These are phyloP conservation scores for Drosophila burlai DNA, from an alignment of 1,140 invertebrate genomes.

Conservation along the genomic window DNA sequence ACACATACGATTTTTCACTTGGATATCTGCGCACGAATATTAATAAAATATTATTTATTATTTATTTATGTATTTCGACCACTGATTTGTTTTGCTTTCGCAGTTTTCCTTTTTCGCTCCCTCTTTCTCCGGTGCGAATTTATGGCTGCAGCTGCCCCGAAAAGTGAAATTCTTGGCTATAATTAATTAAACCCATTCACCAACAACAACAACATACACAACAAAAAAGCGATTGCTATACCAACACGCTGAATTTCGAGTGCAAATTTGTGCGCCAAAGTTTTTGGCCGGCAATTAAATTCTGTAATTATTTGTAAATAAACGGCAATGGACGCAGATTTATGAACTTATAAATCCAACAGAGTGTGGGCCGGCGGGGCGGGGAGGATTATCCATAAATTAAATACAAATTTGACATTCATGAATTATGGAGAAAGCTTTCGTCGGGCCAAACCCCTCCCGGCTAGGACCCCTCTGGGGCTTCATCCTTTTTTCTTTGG, in stretches of 20 bases:
- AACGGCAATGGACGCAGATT: conserved; percentile 47
- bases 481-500: conserved; percentile 12
- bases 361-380: neutral
- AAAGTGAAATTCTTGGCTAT: conserved; percentile 46
- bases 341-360: conserved; percentile 50
- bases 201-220: conserved; percentile 19
- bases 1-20: conserved; percentile 29
- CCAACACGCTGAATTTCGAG: conserved; percentile 25
- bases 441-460: neutral
- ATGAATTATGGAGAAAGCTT: conserved; percentile 39
- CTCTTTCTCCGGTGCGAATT: conserved; percentile 53
- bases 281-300: conserved; percentile 45
- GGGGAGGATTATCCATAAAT: conserved; percentile 33
- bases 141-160: conserved; percentile 74
- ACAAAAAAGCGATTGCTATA: conserved; percentile 10
- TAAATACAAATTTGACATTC: conserved; percentile 47
- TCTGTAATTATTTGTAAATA: conserved; percentile 54
- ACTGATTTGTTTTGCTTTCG: conserved; percentile 33
- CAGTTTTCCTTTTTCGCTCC: neutral
- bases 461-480: neutral
- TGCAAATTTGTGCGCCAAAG: conserved; percentile 47
- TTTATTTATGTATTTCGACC: conserved; percentile 35
- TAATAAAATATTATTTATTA: conserved; percentile 55
- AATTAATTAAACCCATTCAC: conserved; percentile 50
- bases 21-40: conserved; percentile 30